These are phyloP conservation scores for Corvus hawaiiensis DNA, from an alignment of 2,113 vertebrate species.

Conservation along the genomic window DNA sequence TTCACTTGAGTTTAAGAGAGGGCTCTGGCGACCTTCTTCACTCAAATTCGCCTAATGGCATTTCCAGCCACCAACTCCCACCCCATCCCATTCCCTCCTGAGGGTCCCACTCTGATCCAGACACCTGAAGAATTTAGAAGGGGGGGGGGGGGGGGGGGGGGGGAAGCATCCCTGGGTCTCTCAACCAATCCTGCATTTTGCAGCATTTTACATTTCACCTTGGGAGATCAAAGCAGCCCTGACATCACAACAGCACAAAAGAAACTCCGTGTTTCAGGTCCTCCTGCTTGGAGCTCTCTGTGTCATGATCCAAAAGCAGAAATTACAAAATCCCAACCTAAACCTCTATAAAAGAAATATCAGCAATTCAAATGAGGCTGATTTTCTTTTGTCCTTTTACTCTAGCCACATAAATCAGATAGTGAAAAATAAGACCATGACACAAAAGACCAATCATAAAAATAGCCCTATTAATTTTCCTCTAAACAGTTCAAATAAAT, in stretches of 20 bases:
- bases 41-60: background rate
- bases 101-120: background rate
- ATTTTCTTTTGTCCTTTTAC: background rate
- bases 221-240: background rate
- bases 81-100: fast-evolving
- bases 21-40: fast-evolving
- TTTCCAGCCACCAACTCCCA: background rate
- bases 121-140: background rate
- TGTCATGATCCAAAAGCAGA: background rate
- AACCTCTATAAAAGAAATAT: background rate
- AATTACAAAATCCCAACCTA: background rate
- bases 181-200: background rate
- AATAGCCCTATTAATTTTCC: constrained; percentile 39
- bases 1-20: background rate
- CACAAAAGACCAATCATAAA: constrained; percentile 14
- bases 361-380: background rate
- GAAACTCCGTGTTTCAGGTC: background rate
- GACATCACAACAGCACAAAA: background rate
- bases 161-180: background rate
- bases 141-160: fast-evolving
- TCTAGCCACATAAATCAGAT: constrained; percentile 18
- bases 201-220: background rate
- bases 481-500: constrained; percentile 41
- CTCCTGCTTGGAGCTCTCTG: background rate
- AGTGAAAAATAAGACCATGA: background rate